These are phyloP conservation scores for Lampropteryx suffumata DNA, from an alignment of 2,888 invertebrate species.

Conservation along the genomic window DNA sequence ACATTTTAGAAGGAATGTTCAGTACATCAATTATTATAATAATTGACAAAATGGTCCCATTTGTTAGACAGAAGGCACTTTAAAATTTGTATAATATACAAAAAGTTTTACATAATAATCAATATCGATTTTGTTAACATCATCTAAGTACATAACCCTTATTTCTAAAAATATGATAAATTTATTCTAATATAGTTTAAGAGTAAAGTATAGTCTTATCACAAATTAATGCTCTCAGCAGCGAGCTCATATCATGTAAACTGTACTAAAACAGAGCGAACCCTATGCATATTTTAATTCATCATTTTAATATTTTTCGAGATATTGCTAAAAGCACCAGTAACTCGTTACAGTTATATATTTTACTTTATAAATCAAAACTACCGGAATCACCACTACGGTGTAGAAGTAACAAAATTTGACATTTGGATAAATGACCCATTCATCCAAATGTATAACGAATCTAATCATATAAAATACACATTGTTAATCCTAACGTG, in stretches of 20 bases:
- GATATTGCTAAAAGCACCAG: too few relatives aligned
- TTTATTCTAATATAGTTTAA: constrained; percentile 17
- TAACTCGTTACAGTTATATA: constrained; percentile 6
- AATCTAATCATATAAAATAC: too few relatives aligned
- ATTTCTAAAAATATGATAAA: constrained; percentile 18
- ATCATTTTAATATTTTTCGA: constrained; percentile 1
- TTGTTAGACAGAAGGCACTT: constrained; percentile 67
- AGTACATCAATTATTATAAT: constrained; percentile 63
- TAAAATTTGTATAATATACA: constrained; percentile 38
- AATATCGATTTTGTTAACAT: constrained; percentile 22
- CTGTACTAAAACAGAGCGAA: constrained; percentile 2
- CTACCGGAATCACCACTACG: neutral
- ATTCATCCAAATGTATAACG: too few relatives aligned
- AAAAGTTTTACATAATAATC: constrained; percentile 25
- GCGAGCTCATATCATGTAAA: constrained; percentile 33
- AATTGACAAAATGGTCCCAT: constrained; percentile 69
- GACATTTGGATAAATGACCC: too few relatives aligned
- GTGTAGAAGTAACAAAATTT: too few relatives aligned
- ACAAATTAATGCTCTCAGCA: constrained; percentile 52
- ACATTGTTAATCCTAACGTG: too few relatives aligned
- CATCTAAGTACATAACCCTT: constrained; percentile 23
- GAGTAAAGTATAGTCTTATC: constrained; percentile 53
- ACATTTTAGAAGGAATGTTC: constrained; percentile 73
- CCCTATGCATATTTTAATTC: neutral
- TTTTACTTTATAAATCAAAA: neutral